Evolutionary conservation across 2,113 vertebrate genomes (phyloP).

Genomic region (Mustelus asterias): DNA sequence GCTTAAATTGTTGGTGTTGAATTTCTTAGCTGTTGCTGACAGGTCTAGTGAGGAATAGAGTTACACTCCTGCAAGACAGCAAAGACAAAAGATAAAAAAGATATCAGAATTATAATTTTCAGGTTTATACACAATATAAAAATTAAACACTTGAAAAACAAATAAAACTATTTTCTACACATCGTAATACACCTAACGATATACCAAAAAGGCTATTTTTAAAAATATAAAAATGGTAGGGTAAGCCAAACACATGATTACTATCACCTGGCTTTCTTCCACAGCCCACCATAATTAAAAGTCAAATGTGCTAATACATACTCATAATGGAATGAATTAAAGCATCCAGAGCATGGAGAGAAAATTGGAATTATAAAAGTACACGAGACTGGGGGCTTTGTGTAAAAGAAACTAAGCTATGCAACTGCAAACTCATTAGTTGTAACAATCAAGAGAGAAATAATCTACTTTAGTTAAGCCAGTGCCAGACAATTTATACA

Average conservation of each 20-base stretch:
- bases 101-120: constrained; percentile 28
- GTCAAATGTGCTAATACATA: not conserved
- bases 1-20: constrained; percentile 77
- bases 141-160: not conserved
- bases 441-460: not conserved
- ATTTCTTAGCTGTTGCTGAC: constrained; percentile 74
- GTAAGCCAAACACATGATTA: not conserved
- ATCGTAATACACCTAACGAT: not conserved
- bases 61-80: constrained; percentile 94
- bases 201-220: not conserved
- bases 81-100: constrained; percentile 82
- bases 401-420: not conserved
- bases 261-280: not conserved
- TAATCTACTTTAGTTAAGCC: not conserved
- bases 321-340: not conserved
- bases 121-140: not conserved
- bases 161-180: not conserved
- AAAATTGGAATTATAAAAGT: not conserved
- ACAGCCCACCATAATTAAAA: not conserved
- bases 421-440: not conserved
- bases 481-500: not conserved
- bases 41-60: constrained; percentile 78
- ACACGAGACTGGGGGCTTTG: not conserved
- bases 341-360: not conserved
- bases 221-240: not conserved